A percentile compares a stretch with the other conserved stretches of the same genome.
phyloP scores from a whole-genome alignment of 2,113 vertebrate species.

The Corythaixoides concolor region DNA sequence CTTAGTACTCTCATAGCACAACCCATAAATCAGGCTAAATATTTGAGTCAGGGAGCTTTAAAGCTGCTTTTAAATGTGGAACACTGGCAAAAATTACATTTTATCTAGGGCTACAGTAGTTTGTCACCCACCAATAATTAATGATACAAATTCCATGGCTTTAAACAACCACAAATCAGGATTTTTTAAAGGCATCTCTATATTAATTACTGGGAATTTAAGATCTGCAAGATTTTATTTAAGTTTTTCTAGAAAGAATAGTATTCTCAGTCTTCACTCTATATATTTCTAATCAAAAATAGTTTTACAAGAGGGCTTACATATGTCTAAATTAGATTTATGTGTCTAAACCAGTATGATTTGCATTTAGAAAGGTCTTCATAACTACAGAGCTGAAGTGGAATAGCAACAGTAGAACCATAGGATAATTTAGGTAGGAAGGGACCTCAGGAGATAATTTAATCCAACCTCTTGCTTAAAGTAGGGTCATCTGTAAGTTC shows the following conservation, averaged over 20 bases:
- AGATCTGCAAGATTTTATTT: background rate
- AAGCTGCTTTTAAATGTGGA: slow-evolving; percentile 57
- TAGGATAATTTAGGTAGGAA: background rate
- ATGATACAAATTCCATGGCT: background rate
- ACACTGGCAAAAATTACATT: slow-evolving; percentile 33
- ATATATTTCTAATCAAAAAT: background rate
- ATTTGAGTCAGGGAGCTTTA: slow-evolving; percentile 52
- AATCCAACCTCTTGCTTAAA: background rate
- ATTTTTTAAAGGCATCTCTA: background rate
- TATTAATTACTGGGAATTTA: slow-evolving; percentile 9
- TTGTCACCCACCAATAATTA: slow-evolving; percentile 33
- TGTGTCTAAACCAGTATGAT: background rate
- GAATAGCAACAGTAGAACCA: background rate
- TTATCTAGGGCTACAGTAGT: slow-evolving; percentile 17
- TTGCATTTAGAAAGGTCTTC: background rate
- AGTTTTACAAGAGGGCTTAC: background rate
- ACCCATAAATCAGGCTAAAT: slow-evolving; percentile 75
- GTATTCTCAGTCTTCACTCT: background rate
- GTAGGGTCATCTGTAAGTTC: background rate
- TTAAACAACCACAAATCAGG: background rate
- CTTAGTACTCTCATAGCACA: slow-evolving; percentile 57
- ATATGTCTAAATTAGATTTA: background rate
- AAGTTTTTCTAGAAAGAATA: background rate
- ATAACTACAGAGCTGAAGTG: background rate
- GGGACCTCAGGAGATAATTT: background rate